phyloP scores from a whole-genome alignment of 2,888 invertebrate genomes.

The Nineta flava region DNA sequence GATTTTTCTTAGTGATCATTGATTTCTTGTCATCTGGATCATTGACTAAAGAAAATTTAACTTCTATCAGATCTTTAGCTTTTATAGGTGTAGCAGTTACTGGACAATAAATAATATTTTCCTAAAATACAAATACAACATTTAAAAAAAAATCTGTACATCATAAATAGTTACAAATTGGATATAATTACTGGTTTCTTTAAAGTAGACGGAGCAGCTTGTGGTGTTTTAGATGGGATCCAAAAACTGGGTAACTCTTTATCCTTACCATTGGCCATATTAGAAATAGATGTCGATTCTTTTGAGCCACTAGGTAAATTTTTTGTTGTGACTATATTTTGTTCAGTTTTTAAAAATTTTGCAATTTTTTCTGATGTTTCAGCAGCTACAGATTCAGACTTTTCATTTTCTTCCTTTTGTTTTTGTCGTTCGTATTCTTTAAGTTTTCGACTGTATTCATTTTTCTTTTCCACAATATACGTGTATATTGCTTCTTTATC shows the following conservation, averaged over 20 bases:
- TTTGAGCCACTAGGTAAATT: background rate
- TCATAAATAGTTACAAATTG: background rate
- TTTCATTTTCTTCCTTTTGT: slow-evolving; percentile 55
- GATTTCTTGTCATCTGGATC: slow-evolving; percentile 78
- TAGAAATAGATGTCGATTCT: slow-evolving; percentile 39
- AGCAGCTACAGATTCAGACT: slow-evolving; percentile 51
- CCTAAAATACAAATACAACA: slow-evolving; percentile 27
- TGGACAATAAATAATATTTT: slow-evolving; percentile 64
- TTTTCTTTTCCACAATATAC: slow-evolving; percentile 88
- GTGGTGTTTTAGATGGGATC: slow-evolving; percentile 87
- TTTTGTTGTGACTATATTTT: slow-evolving; percentile 39
- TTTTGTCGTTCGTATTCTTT: slow-evolving; percentile 87
- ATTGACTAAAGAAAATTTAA: slow-evolving; percentile 82
- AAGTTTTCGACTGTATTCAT: slow-evolving; percentile 70
- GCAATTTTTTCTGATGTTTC: slow-evolving; percentile 59
- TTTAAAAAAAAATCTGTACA: background rate
- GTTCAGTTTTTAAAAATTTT: slow-evolving; percentile 70
- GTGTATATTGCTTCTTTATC: slow-evolving; percentile 95
- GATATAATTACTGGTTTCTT: slow-evolving; percentile 49
- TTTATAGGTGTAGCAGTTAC: slow-evolving; percentile 73
- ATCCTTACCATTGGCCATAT: slow-evolving; percentile 57
- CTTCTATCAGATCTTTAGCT: slow-evolving; percentile 80
- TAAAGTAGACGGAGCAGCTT: slow-evolving; percentile 49
- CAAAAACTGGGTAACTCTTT: slow-evolving; percentile 88
- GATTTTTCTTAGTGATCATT: slow-evolving; percentile 71